Percentiles rank a stretch among this genome's conserved stretches.
Evolutionary conservation across 2,113 vertebrate genomes (phyloP).

Genomic region (Aphyosemion australe): DNA sequence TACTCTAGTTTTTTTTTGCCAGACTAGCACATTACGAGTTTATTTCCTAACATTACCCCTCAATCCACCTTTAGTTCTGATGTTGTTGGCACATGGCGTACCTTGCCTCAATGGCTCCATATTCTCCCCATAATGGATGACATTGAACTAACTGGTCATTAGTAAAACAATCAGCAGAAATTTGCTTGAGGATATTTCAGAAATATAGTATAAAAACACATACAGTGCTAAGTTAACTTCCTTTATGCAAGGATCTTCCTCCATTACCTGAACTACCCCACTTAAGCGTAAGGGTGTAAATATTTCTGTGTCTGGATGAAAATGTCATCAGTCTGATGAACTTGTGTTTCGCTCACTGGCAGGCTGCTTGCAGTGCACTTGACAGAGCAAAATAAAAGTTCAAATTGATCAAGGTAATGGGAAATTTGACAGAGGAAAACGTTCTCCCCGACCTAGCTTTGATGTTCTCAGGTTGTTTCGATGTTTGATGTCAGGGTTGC

Average conservation of each 20-base stretch:
- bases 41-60: slow-evolving; percentile 38
- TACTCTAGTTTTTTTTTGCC: slow-evolving; percentile 23
- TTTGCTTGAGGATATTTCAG: slow-evolving; percentile 44
- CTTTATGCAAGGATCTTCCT: background rate
- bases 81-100: slow-evolving; percentile 6
- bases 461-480: slow-evolving; percentile 56
- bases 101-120: slow-evolving; percentile 23
- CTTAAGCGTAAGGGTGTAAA: background rate
- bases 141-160: slow-evolving; percentile 34
- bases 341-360: slow-evolving; percentile 31
- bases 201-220: background rate
- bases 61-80: slow-evolving; percentile 53
- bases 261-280: slow-evolving; percentile 8
- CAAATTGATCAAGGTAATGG: slow-evolving; percentile 65
- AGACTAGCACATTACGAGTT: slow-evolving; percentile 41
- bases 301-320: slow-evolving; percentile 15
- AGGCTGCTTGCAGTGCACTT: slow-evolving; percentile 37
- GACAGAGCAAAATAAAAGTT: slow-evolving; percentile 56
- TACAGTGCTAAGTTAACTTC: too few species aligned
- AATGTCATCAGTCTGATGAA: slow-evolving; percentile 36
- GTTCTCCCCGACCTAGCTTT: slow-evolving; percentile 44
- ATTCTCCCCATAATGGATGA: slow-evolving; percentile 16
- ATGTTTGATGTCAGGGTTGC: slow-evolving; percentile 58
- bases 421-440: slow-evolving; percentile 63
- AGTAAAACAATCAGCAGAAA: slow-evolving; percentile 56